phyloP scores from a whole-genome alignment of 2,797 vertebrate genomes.

The Argyrosomus regius region DNA sequence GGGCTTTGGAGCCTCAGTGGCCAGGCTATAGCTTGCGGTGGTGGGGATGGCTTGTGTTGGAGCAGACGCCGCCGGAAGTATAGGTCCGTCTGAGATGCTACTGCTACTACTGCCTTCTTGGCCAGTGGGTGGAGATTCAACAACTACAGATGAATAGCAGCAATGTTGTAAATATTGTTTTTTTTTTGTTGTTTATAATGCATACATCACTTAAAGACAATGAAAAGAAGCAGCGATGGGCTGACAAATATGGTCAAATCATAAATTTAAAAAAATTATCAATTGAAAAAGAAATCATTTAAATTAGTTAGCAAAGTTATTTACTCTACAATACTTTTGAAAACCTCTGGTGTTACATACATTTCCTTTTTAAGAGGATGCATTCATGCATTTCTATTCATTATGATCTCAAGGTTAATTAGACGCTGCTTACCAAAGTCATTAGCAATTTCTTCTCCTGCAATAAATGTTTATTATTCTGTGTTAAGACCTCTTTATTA shows the following conservation, averaged over 20 bases:
- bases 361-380: background rate
- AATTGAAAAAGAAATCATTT: background rate
- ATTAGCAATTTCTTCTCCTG: background rate
- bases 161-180: conserved; percentile 37
- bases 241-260: background rate
- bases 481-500: background rate
- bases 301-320: background rate
- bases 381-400: background rate
- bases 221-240: background rate
- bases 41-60: conserved; percentile 81
- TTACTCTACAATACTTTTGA: background rate
- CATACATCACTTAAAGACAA: conserved; percentile 12
- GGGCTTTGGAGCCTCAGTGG: conserved; percentile 82
- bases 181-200: conserved; percentile 7
- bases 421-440: background rate
- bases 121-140: conserved; percentile 84
- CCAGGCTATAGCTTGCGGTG: conserved; percentile 79
- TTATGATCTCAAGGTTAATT: background rate
- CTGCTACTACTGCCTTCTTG: conserved; percentile 79
- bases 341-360: background rate
- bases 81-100: conserved; percentile 82
- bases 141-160: conserved; percentile 74
- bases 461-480: conserved; percentile 29
- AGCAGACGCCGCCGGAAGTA: conserved; percentile 81
- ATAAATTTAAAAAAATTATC: background rate